phyloP scores from a whole-genome alignment of 2,797 vertebrate genomes.

The Erethizon dorsatum region DNA sequence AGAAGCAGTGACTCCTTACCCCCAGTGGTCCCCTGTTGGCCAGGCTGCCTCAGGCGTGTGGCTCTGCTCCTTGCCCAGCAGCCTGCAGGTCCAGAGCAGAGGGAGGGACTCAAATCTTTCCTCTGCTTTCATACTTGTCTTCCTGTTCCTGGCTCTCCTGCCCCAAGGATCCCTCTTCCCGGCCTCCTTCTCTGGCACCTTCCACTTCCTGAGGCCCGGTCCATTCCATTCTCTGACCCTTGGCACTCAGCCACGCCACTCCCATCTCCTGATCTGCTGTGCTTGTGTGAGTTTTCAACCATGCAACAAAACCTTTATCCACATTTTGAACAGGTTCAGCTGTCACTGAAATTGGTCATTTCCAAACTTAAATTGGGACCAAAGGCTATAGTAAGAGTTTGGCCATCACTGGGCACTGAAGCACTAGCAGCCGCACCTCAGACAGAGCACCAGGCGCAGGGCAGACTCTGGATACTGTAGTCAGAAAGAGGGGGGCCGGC shows the following conservation, averaged over 20 bases:
- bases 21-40: background rate
- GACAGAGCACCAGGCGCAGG: background rate
- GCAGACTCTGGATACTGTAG: background rate
- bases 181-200: background rate
- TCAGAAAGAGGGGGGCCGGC: background rate
- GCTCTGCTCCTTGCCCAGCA: background rate
- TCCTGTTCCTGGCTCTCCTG: background rate
- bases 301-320: background rate
- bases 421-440: background rate
- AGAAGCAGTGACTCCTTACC: fast-evolving
- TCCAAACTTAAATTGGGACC: background rate
- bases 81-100: background rate
- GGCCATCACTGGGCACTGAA: background rate
- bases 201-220: background rate
- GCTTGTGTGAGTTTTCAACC: background rate
- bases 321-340: background rate
- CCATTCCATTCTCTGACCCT: background rate
- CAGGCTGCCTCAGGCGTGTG: fast-evolving
- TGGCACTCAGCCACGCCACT: background rate
- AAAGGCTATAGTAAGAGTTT: background rate
- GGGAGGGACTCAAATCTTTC: background rate
- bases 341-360: background rate
- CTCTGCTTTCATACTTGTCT: background rate
- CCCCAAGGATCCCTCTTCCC: background rate
- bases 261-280: background rate